These are phyloP conservation scores for Pimpla rufipes DNA, from an alignment of 2,888 invertebrate genomes.

Conservation along the genomic window DNA sequence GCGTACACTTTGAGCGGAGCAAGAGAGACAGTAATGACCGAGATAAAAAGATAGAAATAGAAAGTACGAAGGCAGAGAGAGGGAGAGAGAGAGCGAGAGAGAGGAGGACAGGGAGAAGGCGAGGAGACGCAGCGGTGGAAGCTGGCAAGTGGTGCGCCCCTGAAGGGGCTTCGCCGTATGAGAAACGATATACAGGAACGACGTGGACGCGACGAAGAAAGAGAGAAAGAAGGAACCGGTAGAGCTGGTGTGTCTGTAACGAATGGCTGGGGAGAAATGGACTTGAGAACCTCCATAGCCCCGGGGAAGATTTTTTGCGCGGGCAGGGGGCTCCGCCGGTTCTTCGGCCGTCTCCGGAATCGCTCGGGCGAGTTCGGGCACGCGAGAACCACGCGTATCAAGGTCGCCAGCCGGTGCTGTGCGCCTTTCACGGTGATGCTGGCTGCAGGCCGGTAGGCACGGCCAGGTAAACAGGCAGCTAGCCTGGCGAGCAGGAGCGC, in stretches of 20 bases:
- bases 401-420: conserved; percentile 71
- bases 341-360: conserved; percentile 63
- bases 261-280: conserved; percentile 68
- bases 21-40: conserved; percentile 25
- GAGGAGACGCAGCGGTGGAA: conserved; percentile 17
- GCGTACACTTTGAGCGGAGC: not conserved
- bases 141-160: conserved; percentile 31
- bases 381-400: conserved; percentile 77
- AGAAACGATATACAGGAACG: conserved; percentile 39
- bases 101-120: conserved; percentile 26
- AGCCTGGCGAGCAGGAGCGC: conserved; percentile 44
- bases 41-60: conserved; percentile 5
- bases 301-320: conserved; percentile 62
- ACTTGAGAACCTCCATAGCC: conserved; percentile 70
- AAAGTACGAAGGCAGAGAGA: conserved; percentile 1
- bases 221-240: conserved; percentile 34
- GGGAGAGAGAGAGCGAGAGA: conserved; percentile 6
- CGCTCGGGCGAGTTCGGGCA: conserved; percentile 71
- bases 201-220: conserved; percentile 41
- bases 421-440: conserved; percentile 70
- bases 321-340: conserved; percentile 12
- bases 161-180: conserved; percentile 23
- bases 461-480: conserved; percentile 31
- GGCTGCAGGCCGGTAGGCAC: conserved; percentile 53
- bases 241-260: conserved; percentile 72